Percentiles rank a stretch among this genome's conserved stretches.
These are phyloP conservation scores for Montipora cactus DNA, from an alignment of 64 coral and sea anemone species.

Conservation along the genomic window DNA sequence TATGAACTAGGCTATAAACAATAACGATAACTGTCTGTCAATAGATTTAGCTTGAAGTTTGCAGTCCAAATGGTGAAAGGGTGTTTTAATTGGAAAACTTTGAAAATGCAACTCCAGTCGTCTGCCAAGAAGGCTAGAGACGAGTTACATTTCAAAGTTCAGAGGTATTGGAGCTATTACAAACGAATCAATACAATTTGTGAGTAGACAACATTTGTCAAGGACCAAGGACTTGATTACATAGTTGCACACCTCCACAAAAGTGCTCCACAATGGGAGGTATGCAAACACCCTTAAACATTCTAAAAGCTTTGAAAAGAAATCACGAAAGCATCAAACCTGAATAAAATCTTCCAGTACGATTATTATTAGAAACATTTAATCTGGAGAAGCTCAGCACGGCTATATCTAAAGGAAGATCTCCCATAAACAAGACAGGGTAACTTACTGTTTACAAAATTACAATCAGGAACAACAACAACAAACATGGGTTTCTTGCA, in stretches of 20 bases:
- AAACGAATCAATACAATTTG: background rate
- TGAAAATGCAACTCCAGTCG: background rate
- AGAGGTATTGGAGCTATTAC: constrained; percentile 1
- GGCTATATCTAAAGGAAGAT: background rate
- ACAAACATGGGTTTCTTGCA: background rate
- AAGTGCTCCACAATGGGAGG: constrained; percentile 3
- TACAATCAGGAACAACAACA: background rate
- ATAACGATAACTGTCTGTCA: background rate
- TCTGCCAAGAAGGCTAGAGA: background rate
- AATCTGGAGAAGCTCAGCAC: too few species aligned
- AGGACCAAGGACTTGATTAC: constrained; percentile 33
- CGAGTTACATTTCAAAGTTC: background rate
- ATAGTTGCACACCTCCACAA: constrained; percentile 15
- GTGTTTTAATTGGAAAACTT: background rate
- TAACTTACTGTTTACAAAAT: background rate
- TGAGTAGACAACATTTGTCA: constrained; percentile 2
- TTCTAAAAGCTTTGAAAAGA: background rate
- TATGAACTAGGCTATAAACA: background rate
- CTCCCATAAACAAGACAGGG: background rate
- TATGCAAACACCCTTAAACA: constrained; percentile 17
- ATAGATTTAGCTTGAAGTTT: background rate
- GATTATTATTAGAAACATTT: background rate
- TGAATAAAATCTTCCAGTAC: background rate
- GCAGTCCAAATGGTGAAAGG: background rate
- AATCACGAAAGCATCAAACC: constrained; percentile 9